Percentiles rank a stretch among this genome's conserved stretches.
Conservation (phyloP, 2,797 vertebrate species). For the Peromyscus eremicus region DNA sequence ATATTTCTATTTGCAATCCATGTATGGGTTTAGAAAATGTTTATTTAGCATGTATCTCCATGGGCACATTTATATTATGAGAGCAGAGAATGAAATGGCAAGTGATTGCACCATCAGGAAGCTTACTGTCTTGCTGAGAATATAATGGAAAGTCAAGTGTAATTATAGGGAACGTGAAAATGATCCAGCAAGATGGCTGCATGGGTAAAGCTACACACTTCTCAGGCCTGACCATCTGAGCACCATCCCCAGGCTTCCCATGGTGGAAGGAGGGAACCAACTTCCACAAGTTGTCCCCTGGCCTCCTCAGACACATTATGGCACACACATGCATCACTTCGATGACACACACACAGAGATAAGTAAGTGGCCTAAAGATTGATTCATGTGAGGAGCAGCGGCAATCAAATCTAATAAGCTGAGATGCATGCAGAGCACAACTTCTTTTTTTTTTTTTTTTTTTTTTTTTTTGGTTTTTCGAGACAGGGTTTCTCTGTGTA, state of each 20-base stretch:
- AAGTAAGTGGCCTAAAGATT: background rate
- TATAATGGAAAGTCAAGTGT: background rate
- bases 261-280: background rate
- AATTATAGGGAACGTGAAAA: background rate
- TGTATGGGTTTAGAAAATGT: background rate
- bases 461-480: no score
- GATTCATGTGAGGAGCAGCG: background rate
- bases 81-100: background rate
- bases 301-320: background rate
- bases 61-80: background rate
- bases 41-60: background rate
- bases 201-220: background rate
- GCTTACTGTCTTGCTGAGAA: background rate
- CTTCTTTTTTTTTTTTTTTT: no score
- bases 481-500: no score
- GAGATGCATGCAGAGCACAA: background rate
- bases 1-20: background rate
- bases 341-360: no score
- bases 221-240: no score
- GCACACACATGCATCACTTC: background rate
- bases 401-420: background rate
- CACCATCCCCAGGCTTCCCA: background rate
- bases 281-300: background rate
- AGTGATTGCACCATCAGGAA: background rate
- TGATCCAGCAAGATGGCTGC: background rate